These are phyloP conservation scores for Sthenelais limicola DNA, from an alignment of 2,888 invertebrate genomes.

Conservation along the genomic window DNA sequence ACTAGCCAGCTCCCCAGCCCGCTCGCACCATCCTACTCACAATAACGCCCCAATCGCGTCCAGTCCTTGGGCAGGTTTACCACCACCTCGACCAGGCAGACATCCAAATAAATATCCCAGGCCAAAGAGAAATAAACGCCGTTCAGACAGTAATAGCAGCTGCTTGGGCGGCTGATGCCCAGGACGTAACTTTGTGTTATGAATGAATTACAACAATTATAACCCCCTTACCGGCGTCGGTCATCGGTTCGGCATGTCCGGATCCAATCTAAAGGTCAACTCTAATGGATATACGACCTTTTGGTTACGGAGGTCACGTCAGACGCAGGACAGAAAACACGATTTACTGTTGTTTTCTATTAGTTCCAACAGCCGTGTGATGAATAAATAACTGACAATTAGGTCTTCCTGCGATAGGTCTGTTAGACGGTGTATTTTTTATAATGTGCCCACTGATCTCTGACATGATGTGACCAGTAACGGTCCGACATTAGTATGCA, in stretches of 20 bases:
- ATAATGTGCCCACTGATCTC: slow-evolving; percentile 19
- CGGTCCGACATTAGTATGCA: too few species aligned
- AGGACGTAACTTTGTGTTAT: background rate
- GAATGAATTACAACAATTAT: slow-evolving; percentile 34
- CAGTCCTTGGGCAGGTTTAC: background rate
- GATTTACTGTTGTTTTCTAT: slow-evolving; percentile 33
- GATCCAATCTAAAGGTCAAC: background rate
- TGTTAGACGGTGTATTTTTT: slow-evolving; percentile 21
- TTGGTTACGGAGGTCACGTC: background rate
- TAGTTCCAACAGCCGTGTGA: slow-evolving; percentile 29
- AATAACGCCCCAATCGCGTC: background rate
- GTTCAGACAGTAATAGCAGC: too few species aligned
- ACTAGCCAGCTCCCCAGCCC: too few species aligned
- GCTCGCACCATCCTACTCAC: too few species aligned
- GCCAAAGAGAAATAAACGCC: too few species aligned
- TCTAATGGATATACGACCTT: slow-evolving; percentile 26
- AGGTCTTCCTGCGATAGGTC: slow-evolving; percentile 7
- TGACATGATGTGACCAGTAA: background rate
- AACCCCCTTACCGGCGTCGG: slow-evolving; percentile 14
- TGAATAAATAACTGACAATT: slow-evolving; percentile 34
- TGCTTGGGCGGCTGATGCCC: too few species aligned
- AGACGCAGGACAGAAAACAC: background rate
- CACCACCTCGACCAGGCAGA: too few species aligned
- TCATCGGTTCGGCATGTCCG: slow-evolving; percentile 2
- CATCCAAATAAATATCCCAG: too few species aligned